phyloP scores from a whole-genome alignment of 2,797 vertebrate species.

The Pseudomugil gertrudae region DNA sequence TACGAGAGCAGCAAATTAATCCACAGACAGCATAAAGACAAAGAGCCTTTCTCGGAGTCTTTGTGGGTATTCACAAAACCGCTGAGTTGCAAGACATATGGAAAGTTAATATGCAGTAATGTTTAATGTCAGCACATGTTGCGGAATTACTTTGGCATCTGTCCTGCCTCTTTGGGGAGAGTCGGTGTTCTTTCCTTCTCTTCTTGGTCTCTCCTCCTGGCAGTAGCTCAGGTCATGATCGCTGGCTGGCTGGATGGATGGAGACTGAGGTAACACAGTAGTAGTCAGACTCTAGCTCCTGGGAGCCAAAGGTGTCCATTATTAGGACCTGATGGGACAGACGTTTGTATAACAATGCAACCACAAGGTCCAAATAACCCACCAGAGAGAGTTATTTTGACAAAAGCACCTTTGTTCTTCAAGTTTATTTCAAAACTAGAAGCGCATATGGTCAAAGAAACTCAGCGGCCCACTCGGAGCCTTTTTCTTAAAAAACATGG shows the following conservation, averaged over 20 bases:
- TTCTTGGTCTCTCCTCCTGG: slow-evolving; percentile 74
- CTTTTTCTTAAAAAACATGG: slow-evolving; percentile 12
- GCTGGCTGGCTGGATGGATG: slow-evolving; percentile 67
- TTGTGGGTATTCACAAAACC: slow-evolving; percentile 77
- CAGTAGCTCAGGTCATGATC: slow-evolving; percentile 69
- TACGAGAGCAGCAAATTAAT: slow-evolving; percentile 81
- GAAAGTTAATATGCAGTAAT: slow-evolving; percentile 85
- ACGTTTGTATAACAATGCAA: slow-evolving; percentile 46
- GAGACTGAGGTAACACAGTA: slow-evolving; percentile 72
- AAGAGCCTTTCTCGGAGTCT: slow-evolving; percentile 82
- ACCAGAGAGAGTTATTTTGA: slow-evolving; percentile 38
- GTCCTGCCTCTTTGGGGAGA: slow-evolving; percentile 79
- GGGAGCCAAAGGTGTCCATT: slow-evolving; percentile 68
- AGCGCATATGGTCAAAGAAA: slow-evolving; percentile 23
- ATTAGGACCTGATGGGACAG: slow-evolving; percentile 57
- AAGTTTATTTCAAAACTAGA: slow-evolving; percentile 35
- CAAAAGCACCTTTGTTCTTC: slow-evolving; percentile 50
- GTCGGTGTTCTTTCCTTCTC: slow-evolving; percentile 76
- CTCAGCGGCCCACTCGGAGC: slow-evolving; percentile 7
- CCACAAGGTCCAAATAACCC: slow-evolving; percentile 52
- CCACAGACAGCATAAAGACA: slow-evolving; percentile 83
- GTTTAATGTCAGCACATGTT: slow-evolving; percentile 89
- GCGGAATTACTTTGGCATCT: slow-evolving; percentile 85
- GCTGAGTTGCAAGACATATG: slow-evolving; percentile 85
- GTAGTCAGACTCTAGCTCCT: slow-evolving; percentile 71